Conservation (phyloP, 2,888 invertebrate genomes). For the Aelia acuminata region DNA sequence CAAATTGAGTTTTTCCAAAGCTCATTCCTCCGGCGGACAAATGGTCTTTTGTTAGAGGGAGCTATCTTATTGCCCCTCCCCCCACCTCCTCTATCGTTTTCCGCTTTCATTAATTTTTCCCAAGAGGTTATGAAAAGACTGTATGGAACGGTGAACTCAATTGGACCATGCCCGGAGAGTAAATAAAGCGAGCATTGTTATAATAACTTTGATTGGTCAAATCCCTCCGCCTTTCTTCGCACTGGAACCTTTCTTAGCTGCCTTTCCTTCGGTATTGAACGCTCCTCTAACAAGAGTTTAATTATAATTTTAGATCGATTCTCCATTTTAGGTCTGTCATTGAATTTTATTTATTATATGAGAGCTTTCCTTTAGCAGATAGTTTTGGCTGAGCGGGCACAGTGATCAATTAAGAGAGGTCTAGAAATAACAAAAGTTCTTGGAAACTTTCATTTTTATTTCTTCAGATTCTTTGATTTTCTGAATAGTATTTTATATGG, state of each 20-base stretch:
- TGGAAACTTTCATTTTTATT: too few relatives aligned
- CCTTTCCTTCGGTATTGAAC: background rate
- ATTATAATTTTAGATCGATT: background rate
- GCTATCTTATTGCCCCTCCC: background rate
- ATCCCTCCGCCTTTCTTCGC: background rate
- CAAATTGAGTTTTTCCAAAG: conserved; percentile 50
- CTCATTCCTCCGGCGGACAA: conserved; percentile 21
- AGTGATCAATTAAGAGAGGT: too few relatives aligned
- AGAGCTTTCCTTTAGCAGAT: background rate
- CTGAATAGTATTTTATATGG: too few relatives aligned
- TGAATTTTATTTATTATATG: background rate
- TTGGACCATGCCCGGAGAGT: background rate
- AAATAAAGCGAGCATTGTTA: background rate
- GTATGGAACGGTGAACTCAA: conserved; percentile 8
- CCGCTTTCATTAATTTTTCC: conserved; percentile 48
- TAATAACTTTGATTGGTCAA: conserved; percentile 14
- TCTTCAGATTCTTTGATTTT: too few relatives aligned
- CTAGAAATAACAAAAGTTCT: too few relatives aligned
- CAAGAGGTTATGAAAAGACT: background rate
- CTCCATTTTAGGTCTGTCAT: background rate
- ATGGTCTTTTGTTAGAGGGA: conserved; percentile 2
- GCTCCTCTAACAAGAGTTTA: background rate
- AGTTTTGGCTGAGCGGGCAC: background rate
- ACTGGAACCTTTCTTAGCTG: background rate
- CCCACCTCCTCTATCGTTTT: background rate